phyloP scores from a whole-genome alignment of 2,113 vertebrate genomes.

The Chinchilla lanigera region DNA sequence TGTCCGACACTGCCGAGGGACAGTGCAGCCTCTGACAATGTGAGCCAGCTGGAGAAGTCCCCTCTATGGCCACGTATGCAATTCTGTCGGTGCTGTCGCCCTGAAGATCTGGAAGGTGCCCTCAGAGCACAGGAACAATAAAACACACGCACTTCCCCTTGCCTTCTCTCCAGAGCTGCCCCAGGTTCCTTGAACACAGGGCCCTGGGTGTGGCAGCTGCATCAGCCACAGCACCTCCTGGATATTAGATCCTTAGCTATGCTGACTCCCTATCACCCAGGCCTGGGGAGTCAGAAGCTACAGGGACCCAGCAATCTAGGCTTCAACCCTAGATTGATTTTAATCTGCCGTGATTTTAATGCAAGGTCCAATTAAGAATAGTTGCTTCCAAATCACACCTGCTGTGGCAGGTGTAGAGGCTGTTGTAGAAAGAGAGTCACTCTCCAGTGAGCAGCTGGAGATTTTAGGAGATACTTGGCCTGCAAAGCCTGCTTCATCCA shows the following conservation, averaged over 20 bases:
- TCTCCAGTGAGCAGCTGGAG: neutral
- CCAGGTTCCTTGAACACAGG: neutral
- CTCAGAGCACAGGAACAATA: neutral
- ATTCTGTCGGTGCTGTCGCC: neutral
- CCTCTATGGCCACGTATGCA: neutral
- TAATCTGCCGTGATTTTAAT: neutral
- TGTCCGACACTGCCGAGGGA: neutral
- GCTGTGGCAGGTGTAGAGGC: neutral
- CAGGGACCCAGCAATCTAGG: neutral
- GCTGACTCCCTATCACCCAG: no score
- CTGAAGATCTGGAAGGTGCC: neutral
- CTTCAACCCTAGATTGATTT: no score
- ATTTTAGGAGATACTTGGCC: neutral
- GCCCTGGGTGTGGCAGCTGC: neutral
- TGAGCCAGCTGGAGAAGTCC: neutral
- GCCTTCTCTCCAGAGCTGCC: neutral
- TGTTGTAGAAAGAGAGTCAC: neutral
- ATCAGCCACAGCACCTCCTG: neutral
- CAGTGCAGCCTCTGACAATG: neutral
- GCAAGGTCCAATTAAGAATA: neutral
- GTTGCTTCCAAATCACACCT: neutral
- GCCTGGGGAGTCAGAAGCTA: neutral
- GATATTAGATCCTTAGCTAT: neutral
- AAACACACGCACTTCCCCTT: neutral
- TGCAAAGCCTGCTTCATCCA: neutral